phyloP scores from a whole-genome alignment of 1,140 invertebrate species.

The Hermetia illucens region DNA sequence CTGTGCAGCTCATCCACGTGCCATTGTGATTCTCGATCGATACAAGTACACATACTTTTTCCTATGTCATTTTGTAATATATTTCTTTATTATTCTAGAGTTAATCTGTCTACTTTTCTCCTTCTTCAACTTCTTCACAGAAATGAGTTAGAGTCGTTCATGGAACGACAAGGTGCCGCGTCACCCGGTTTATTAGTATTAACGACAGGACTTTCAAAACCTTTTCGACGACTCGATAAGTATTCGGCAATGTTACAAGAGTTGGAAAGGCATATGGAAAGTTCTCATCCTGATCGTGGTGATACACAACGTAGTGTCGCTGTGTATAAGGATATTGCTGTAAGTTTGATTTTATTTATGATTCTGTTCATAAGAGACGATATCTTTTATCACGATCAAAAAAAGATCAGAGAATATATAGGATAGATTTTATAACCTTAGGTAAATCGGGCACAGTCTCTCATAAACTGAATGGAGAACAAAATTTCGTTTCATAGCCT shows the following conservation, averaged over 20 bases:
- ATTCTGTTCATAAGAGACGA: slow-evolving; percentile 1
- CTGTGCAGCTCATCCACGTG: slow-evolving; percentile 82
- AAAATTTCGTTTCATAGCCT: too few species aligned
- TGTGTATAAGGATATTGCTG: slow-evolving; percentile 89
- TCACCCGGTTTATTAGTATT: slow-evolving; percentile 75
- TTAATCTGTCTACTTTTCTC: slow-evolving; percentile 1
- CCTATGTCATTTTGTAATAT: too few species aligned
- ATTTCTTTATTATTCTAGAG: slow-evolving; percentile 3
- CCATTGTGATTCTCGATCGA: slow-evolving; percentile 81
- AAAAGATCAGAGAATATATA: too few species aligned
- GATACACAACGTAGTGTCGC: slow-evolving; percentile 88
- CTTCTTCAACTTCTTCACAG: slow-evolving; percentile 35
- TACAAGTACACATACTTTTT: slow-evolving; percentile 48
- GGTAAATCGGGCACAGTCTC: too few species aligned
- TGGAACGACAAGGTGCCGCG: slow-evolving; percentile 72
- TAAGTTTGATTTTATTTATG: slow-evolving; percentile 40
- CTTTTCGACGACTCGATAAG: slow-evolving; percentile 88
- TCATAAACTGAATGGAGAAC: too few species aligned
- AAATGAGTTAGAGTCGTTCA: slow-evolving; percentile 71
- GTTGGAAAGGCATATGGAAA: slow-evolving; percentile 86
- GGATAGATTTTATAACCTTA: too few species aligned
- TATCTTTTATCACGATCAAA: slow-evolving; percentile 4
- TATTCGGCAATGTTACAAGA: slow-evolving; percentile 91
- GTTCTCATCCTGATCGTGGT: slow-evolving; percentile 87
- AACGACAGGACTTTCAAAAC: slow-evolving; percentile 84